Evolutionary conservation across 2,888 invertebrate genomes (phyloP).

Genomic region (Adineta ricciae): DNA sequence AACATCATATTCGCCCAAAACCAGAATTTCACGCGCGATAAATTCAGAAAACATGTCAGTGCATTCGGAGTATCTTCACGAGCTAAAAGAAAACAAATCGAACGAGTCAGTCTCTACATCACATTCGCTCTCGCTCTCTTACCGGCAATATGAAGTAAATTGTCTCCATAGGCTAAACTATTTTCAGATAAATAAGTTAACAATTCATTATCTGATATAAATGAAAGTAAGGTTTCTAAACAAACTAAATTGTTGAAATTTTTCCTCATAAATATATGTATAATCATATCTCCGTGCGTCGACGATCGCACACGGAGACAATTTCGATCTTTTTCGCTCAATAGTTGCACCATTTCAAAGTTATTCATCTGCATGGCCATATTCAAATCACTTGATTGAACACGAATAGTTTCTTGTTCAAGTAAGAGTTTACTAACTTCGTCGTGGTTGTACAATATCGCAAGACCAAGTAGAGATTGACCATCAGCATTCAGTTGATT

Average conservation of each 20-base stretch:
- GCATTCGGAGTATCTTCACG: slow-evolving; percentile 18
- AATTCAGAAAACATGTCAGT: slow-evolving; percentile 4
- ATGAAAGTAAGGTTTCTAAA: slow-evolving; percentile 13
- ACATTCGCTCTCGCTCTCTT: no score
- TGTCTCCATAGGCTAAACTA: slow-evolving; percentile 1
- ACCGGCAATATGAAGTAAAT: slow-evolving; percentile 14
- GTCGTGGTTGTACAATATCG: not conserved
- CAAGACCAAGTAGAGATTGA: not conserved
- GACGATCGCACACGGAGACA: not conserved
- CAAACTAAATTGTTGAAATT: slow-evolving; percentile 16
- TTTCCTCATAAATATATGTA: slow-evolving; percentile 10
- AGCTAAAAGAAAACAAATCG: not conserved
- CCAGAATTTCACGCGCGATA: slow-evolving; percentile 13
- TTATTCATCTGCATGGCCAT: not conserved
- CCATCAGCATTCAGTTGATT: not conserved
- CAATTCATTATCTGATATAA: slow-evolving; percentile 11
- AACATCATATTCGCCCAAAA: slow-evolving; percentile 22
- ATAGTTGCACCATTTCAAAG: slow-evolving; percentile 5
- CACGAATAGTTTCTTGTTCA: not conserved
- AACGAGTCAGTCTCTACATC: no score
- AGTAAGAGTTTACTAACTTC: not conserved
- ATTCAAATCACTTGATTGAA: slow-evolving; percentile 7
- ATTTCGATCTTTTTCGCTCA: slow-evolving; percentile 10
- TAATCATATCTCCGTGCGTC: not conserved
- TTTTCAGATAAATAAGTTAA: not conserved